Percentiles rank a stretch among this genome's conserved stretches.
phyloP scores from a whole-genome alignment of 2,113 vertebrate genomes.

The Dicrurus megarhynchus region DNA sequence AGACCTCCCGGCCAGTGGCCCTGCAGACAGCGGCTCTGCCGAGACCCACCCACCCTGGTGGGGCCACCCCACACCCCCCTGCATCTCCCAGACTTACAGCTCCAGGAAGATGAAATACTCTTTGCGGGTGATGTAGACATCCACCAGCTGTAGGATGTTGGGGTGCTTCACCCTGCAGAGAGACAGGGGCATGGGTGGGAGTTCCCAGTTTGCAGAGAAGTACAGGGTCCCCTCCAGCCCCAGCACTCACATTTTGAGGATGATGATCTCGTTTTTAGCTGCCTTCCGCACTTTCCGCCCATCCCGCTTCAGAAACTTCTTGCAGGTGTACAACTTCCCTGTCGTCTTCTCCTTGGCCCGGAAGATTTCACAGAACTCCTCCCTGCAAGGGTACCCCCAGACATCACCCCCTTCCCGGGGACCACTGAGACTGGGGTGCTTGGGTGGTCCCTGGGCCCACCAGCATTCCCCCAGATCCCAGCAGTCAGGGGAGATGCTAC shows the following conservation, averaged over 20 bases:
- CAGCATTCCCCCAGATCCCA: background rate
- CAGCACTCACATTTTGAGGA: constrained; percentile 91
- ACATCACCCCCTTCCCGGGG: background rate
- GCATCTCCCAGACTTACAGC: constrained; percentile 81
- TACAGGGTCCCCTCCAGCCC: background rate
- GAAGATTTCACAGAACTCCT: constrained; percentile 99
- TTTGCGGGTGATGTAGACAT: constrained; percentile 95
- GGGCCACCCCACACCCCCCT: background rate
- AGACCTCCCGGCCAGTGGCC: constrained; percentile 95
- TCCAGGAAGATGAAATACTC: constrained; percentile 98
- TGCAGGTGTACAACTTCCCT: constrained; percentile 94
- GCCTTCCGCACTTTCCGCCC: constrained; percentile 96
- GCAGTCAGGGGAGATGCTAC: background rate
- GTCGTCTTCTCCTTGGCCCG: constrained; percentile 95
- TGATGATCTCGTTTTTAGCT: constrained; percentile 96
- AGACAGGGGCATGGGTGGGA: background rate
- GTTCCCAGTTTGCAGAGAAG: background rate
- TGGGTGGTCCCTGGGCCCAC: background rate
- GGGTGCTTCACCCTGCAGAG: constrained; percentile 91
- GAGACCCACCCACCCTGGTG: fast-evolving
- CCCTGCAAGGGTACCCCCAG: constrained; percentile 70
- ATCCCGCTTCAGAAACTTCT: constrained; percentile 96
- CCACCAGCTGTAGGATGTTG: constrained; percentile 95
- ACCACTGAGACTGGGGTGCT: background rate
- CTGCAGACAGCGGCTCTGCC: constrained; percentile 58